phyloP scores from a whole-genome alignment of 2,113 vertebrate genomes.

The Ctenomys sociabilis region DNA sequence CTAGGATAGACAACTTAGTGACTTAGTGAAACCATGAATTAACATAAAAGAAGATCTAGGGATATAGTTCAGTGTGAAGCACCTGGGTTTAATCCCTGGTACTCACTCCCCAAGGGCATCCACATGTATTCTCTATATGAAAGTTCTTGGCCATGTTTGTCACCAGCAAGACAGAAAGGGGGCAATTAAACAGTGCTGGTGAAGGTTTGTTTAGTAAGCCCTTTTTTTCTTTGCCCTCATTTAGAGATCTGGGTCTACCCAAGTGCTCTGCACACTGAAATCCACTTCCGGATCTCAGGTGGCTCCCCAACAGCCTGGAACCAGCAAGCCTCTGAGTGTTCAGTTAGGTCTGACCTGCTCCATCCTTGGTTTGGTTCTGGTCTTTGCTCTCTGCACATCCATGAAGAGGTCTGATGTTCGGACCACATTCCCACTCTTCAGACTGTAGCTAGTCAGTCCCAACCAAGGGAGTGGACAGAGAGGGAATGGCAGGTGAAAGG shows the following conservation, averaged over 20 bases:
- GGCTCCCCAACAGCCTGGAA: not conserved
- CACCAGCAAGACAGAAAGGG: not conserved
- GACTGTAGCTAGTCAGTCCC: not conserved
- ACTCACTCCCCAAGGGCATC: not conserved
- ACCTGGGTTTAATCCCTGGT: not conserved
- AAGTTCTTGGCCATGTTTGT: not conserved
- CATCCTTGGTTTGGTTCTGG: not conserved
- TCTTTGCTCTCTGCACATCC: not conserved
- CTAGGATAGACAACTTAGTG: not conserved
- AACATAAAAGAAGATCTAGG: not conserved
- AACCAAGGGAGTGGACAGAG: rapidly evolving
- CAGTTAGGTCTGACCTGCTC: not conserved
- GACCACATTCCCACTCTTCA: not conserved
- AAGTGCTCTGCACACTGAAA: not conserved
- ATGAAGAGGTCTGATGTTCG: not conserved
- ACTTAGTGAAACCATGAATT: not conserved
- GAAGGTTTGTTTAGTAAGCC: not conserved
- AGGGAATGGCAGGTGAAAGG: not conserved
- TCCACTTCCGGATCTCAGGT: not conserved
- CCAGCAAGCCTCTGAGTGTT: not conserved
- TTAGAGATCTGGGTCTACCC: not conserved
- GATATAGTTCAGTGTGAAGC: not conserved
- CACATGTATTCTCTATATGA: rapidly evolving
- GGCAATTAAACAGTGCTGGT: no score
- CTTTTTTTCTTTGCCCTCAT: not conserved